Conservation (phyloP, 2,797 vertebrate genomes). For the Myotis findleyi region DNA sequence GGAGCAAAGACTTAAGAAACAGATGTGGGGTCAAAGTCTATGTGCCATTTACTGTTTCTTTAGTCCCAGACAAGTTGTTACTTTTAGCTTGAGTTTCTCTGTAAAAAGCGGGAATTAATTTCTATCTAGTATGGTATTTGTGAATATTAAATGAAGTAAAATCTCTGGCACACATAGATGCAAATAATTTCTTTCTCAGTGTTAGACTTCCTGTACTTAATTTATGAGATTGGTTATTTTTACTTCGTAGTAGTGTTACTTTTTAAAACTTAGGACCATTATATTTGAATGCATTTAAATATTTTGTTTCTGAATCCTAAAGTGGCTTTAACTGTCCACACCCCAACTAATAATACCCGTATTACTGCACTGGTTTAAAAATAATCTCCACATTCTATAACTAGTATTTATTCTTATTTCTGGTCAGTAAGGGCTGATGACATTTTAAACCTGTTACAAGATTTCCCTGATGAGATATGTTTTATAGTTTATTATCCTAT, state of each 20-base stretch:
- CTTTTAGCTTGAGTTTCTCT: constrained; percentile 50
- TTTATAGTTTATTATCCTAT: constrained; percentile 13
- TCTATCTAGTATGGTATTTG: not conserved
- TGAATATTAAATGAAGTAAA: constrained; percentile 57
- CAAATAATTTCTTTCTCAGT: constrained; percentile 48
- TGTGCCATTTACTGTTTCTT: constrained; percentile 13
- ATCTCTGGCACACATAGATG: constrained; percentile 17
- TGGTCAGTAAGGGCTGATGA: not conserved
- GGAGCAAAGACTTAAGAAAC: not conserved
- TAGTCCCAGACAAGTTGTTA: constrained; percentile 27
- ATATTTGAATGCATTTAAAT: constrained; percentile 31
- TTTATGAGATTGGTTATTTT: constrained; percentile 45
- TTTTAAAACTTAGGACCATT: constrained; percentile 50
- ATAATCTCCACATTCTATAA: constrained; percentile 26
- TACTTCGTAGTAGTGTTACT: constrained; percentile 31
- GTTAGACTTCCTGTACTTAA: constrained; percentile 46
- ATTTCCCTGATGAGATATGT: constrained; percentile 33
- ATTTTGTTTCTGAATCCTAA: constrained; percentile 55
- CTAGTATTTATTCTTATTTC: constrained; percentile 35
- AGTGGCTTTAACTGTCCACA: not conserved
- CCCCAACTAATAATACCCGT: not conserved
- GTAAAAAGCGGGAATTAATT: constrained; percentile 40
- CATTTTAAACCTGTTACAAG: constrained; percentile 41
- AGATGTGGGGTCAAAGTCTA: not conserved
- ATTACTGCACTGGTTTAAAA: constrained; percentile 50